phyloP scores from a whole-genome alignment of 1,140 invertebrate genomes.

The Helicoverpa zea region DNA sequence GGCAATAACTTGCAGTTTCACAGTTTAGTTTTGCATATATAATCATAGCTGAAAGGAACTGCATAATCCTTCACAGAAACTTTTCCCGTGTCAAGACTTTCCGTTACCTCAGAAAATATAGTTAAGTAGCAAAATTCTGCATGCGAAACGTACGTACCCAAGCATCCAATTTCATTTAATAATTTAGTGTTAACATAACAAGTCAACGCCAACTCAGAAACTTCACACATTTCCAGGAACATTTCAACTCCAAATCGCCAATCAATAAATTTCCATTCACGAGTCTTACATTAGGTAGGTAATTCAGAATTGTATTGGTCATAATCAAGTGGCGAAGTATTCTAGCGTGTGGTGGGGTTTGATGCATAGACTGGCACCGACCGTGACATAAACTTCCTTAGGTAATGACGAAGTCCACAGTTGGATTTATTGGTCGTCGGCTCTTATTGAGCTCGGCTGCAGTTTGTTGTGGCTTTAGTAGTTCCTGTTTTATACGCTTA shows the following conservation, averaged over 20 bases:
- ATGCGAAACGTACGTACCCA: no score
- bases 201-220: neutral
- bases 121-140: no score
- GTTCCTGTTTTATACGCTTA: conserved; percentile 25
- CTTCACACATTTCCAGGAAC: neutral
- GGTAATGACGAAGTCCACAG: conserved; percentile 26
- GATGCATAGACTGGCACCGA: neutral
- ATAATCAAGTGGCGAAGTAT: neutral
- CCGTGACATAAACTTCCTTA: conserved; percentile 37
- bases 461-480: conserved; percentile 23
- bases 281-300: neutral
- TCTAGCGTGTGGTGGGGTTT: neutral
- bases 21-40: conserved; percentile 26
- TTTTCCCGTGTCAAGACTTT: no score
- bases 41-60: conserved; percentile 13
- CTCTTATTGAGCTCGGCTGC: conserved; percentile 43
- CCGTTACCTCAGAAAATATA: no score
- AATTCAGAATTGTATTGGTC: neutral
- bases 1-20: conserved; percentile 1
- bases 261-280: neutral
- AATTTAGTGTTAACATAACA: neutral
- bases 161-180: neutral
- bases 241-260: neutral
- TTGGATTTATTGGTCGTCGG: conserved; percentile 30
- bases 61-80: neutral